A percentile compares a stretch with the other conserved stretches of the same genome.
phyloP scores from a whole-genome alignment of 2,888 invertebrate species.

The Diarsia mendica region DNA sequence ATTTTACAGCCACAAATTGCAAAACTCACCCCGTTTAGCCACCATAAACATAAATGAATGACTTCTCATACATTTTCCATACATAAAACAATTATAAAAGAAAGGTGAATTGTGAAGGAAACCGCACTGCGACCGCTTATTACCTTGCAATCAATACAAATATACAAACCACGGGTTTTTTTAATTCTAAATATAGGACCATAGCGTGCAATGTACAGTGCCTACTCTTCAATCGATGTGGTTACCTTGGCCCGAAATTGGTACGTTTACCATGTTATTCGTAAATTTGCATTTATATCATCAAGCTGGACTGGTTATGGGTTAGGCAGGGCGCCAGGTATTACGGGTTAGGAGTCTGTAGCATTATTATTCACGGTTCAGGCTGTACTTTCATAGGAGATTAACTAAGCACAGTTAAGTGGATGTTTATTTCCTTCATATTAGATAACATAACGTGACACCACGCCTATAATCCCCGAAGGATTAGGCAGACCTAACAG shows the following conservation, averaged over 20 bases:
- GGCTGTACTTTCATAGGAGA: not conserved
- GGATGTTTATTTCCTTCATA: not conserved
- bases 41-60: slow-evolving; percentile 16
- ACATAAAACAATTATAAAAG: slow-evolving; percentile 17
- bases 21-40: not conserved
- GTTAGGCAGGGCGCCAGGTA: slow-evolving; percentile 52
- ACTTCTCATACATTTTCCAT: slow-evolving; percentile 16
- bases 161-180: slow-evolving; percentile 50
- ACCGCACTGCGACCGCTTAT: slow-evolving; percentile 61
- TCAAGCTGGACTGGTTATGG: slow-evolving; percentile 46
- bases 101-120: slow-evolving; percentile 30
- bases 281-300: slow-evolving; percentile 66
- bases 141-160: slow-evolving; percentile 59
- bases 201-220: slow-evolving; percentile 74
- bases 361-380: slow-evolving; percentile 11
- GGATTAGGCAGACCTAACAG: no score
- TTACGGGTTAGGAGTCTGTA: slow-evolving; percentile 14
- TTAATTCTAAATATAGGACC: slow-evolving; percentile 76
- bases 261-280: slow-evolving; percentile 71
- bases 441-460: not conserved
- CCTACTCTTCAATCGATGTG: slow-evolving; percentile 78
- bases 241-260: slow-evolving; percentile 82
- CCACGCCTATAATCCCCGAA: no score
- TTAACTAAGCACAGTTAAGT: not conserved
- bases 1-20: slow-evolving; percentile 31